Base-by-base conservation (phyloP, 2,888 invertebrate species). In the Stegophylla sp. region DNA sequence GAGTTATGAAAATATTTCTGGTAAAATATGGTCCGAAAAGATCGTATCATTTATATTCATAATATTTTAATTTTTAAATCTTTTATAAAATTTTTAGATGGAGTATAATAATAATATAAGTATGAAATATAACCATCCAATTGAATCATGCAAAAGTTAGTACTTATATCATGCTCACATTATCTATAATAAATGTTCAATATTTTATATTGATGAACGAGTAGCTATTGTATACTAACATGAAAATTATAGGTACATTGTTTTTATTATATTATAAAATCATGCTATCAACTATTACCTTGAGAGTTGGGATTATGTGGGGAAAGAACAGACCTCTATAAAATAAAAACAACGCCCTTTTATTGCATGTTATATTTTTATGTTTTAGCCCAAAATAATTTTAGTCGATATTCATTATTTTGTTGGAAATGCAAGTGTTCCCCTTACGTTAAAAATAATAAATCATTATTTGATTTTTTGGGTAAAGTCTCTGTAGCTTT, bases 331-430 rank as follows among this genome's bases (percentile, higher is more conserved):
- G 20, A 20, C 53, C 41, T 9, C 13, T 41, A 23, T 56, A 51
- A 41, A 73, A 59, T 45, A 66, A 66, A 76, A 59, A 43, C 67
- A 53, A 77, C 76, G 45, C 76, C 76, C 67, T 67, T 45, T 67
- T 67, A 67, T 77, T 45, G 77, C 77, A 59, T 77, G 67, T 69
- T 66, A 15, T 74, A 45, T 61, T 63, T 48, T 9, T 20, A 26
- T 45, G 13, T 73, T 13, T n/a, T 15, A 4, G 13, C 45, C 43
- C 45, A 13, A 45, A 45, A 66, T 34, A 28, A 48, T 48, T 74
- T 74, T 51, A 48, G 12, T 20, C n/a, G 2, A 4, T 48, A 34
- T 63, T 61, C 15, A 28, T 20, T 59, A 28, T 56, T 61, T 59
- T 28, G 5, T 7, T 53, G 20, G 13, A 53, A 53, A 43, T 75